These are phyloP conservation scores for Sebastes miniatus DNA, from an alignment of 2,797 vertebrate genomes.

Conservation along the genomic window DNA sequence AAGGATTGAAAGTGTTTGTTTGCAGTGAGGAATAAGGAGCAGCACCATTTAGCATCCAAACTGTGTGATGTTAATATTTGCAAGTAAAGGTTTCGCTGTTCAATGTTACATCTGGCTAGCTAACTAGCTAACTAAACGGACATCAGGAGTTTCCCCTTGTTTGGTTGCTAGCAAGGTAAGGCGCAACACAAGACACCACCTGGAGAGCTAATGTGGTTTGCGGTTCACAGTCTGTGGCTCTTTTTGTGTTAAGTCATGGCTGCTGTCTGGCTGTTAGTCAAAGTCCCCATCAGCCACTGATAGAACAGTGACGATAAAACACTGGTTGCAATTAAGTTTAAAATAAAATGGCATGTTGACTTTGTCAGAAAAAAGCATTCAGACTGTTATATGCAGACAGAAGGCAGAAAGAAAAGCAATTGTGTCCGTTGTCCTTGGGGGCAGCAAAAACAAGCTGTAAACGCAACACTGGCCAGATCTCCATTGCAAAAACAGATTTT, in stretches of 20 bases:
- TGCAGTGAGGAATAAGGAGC: background rate
- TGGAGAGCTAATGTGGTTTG: background rate
- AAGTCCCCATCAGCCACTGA: too few relatives aligned
- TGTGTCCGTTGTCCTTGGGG: too few relatives aligned
- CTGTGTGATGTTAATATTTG: background rate
- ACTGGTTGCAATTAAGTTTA: too few relatives aligned
- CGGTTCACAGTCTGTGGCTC: too few relatives aligned
- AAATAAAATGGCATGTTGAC: too few relatives aligned
- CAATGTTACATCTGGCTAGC: background rate
- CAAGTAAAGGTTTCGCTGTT: background rate
- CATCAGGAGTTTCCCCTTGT: background rate
- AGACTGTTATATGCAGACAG: background rate
- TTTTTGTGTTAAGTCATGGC: too few relatives aligned
- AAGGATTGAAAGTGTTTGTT: background rate
- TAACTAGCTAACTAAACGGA: background rate
- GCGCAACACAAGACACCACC: background rate
- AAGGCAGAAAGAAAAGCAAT: background rate
- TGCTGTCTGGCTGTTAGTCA: background rate
- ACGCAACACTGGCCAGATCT: too few relatives aligned
- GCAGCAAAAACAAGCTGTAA: background rate
- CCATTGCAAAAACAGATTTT: too few relatives aligned
- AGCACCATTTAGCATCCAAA: background rate
- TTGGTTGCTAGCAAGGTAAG: fast-evolving
- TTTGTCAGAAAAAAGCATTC: background rate
- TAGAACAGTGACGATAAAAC: too few relatives aligned